Conservation (phyloP, 2,797 vertebrate genomes). For the Sebastolobus alascanus region DNA sequence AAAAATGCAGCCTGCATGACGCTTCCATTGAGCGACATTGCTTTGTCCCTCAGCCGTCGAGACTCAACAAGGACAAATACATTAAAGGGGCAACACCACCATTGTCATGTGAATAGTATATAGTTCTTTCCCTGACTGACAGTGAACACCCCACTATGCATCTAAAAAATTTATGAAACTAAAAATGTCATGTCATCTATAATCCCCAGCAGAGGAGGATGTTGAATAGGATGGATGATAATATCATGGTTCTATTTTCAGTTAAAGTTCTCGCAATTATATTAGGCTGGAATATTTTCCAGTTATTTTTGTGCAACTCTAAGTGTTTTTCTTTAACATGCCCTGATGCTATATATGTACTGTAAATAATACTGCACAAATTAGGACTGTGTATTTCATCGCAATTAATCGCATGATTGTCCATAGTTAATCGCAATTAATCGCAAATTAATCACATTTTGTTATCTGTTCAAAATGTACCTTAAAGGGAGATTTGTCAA, state of each 20-base stretch:
- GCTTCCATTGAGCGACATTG: constrained; percentile 18
- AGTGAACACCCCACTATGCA: background rate
- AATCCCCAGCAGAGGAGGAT: background rate
- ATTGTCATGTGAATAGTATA: background rate
- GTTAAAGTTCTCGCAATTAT: background rate
- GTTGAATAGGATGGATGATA: background rate
- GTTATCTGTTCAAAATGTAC: too few species aligned
- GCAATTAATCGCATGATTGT: too few species aligned
- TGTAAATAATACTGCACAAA: background rate
- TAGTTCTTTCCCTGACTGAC: background rate
- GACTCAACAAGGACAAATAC: constrained; percentile 35
- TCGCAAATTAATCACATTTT: too few species aligned
- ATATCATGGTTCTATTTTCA: background rate
- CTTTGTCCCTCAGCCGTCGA: constrained; percentile 13
- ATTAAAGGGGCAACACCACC: constrained; percentile 7
- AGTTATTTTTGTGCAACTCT: background rate
- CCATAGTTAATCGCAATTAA: too few species aligned
- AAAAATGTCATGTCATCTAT: background rate
- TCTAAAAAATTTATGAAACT: background rate
- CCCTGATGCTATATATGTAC: background rate
- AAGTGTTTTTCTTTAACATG: too few species aligned
- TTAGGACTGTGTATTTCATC: too few species aligned
- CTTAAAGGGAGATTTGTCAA: too few species aligned
- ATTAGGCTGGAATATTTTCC: background rate
- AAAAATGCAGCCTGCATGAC: constrained; percentile 49